Percentiles rank a stretch among this genome's conserved stretches.
These are phyloP conservation scores for Eilema griseolum DNA, from an alignment of 2,888 invertebrate genomes.

Conservation along the genomic window DNA sequence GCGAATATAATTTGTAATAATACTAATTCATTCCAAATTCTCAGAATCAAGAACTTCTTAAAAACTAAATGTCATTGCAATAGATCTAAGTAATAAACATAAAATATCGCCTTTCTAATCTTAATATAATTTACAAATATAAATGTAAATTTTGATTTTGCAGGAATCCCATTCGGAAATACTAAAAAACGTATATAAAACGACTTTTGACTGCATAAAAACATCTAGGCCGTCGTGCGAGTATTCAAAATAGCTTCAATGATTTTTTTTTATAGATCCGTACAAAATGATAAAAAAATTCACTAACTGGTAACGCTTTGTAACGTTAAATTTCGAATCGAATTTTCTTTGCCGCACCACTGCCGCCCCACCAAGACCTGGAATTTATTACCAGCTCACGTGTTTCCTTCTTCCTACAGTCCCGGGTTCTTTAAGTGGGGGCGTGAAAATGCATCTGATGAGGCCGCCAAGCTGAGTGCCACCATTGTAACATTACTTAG, in stretches of 20 bases:
- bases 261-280: not conserved
- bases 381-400: no score
- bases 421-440: no score
- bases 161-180: not conserved
- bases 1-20: not conserved
- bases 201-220: not conserved
- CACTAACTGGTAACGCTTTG: not conserved
- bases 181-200: not conserved
- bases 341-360: no score
- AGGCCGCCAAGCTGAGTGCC: no score
- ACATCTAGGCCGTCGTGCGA: constrained; percentile 6
- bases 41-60: not conserved
- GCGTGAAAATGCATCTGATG: no score
- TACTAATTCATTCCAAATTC: not conserved
- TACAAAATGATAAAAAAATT: not conserved
- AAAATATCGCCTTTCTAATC: not conserved
- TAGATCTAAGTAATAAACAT: not conserved
- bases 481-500: no score
- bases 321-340: not conserved
- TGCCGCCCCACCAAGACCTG: no score
- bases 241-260: not conserved
- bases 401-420: no score
- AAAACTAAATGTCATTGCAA: not conserved
- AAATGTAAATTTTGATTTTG: not conserved
- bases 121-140: not conserved